Conservation (phyloP, 2,797 vertebrate species). For the Falco cherrug region DNA sequence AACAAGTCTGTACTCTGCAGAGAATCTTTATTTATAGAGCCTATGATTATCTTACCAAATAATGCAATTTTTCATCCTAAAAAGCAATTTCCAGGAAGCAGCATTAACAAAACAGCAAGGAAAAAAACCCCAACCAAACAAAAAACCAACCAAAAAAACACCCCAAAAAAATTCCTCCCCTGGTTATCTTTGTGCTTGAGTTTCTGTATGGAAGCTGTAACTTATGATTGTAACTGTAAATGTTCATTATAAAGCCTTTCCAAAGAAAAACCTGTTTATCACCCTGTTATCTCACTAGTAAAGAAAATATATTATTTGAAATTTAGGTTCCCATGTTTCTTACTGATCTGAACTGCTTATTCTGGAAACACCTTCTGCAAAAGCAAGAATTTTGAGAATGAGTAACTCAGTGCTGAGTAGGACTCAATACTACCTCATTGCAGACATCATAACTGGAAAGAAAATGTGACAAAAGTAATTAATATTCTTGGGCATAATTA, state of each 20-base stretch:
- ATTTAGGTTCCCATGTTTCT: not conserved
- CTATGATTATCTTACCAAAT: not conserved
- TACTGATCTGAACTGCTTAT: not conserved
- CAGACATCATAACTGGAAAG: not conserved
- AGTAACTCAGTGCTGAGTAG: not conserved
- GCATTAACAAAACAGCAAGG: not conserved
- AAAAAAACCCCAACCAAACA: not conserved
- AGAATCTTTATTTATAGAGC: not conserved
- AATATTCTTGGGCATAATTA: not conserved
- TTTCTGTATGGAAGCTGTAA: not conserved
- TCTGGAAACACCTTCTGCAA: not conserved
- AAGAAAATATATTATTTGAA: not conserved
- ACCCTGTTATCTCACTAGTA: not conserved
- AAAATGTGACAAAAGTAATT: not conserved
- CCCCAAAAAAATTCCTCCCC: not conserved
- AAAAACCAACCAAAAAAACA: rapidly evolving
- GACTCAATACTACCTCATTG: not conserved
- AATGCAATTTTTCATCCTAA: not conserved
- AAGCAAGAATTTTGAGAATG: conserved; percentile 7
- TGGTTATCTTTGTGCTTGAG: not conserved
- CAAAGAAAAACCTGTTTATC: not conserved
- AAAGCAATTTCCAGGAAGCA: not conserved
- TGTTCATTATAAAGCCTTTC: not conserved
- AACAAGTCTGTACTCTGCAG: not conserved
- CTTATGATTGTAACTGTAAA: not conserved